phyloP scores from a whole-genome alignment of 2,888 invertebrate genomes.

The Heliconius sara region DNA sequence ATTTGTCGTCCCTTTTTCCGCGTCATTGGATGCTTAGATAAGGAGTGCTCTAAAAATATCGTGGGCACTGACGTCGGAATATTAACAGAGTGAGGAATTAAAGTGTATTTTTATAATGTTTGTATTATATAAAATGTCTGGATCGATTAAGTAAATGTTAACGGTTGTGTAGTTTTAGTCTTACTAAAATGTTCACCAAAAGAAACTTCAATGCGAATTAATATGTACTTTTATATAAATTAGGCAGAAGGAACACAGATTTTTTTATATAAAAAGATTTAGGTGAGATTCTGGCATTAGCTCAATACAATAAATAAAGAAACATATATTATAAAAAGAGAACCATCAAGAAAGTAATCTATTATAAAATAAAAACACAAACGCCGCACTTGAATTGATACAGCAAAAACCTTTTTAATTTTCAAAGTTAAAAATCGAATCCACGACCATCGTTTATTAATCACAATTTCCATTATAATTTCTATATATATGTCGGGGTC shows the following conservation, averaged over 20 bases:
- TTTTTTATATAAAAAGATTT: neutral
- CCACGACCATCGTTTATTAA: neutral
- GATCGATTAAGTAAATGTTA: neutral
- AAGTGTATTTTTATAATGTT: neutral
- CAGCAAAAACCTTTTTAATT: too few relatives aligned
- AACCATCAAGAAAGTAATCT: too few relatives aligned
- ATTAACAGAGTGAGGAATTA: neutral
- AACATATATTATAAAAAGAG: too few relatives aligned
- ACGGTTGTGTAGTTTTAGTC: neutral
- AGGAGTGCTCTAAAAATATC: conserved; percentile 35
- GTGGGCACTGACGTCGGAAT: conserved; percentile 21
- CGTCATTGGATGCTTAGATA: conserved; percentile 32
- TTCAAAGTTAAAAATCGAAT: neutral
- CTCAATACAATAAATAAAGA: too few relatives aligned
- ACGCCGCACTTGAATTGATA: too few relatives aligned
- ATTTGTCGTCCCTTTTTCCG: conserved; percentile 40
- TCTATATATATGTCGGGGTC: conserved; percentile 34
- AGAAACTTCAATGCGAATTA: neutral
- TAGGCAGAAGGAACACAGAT: too few relatives aligned
- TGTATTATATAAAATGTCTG: neutral
- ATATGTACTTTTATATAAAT: neutral
- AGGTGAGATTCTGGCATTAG: neutral
- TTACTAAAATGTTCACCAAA: neutral
- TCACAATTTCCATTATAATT: conserved; percentile 3
- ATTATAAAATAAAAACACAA: too few relatives aligned